Conservation (phyloP, 2,888 invertebrate genomes). For the Autographa gamma region DNA sequence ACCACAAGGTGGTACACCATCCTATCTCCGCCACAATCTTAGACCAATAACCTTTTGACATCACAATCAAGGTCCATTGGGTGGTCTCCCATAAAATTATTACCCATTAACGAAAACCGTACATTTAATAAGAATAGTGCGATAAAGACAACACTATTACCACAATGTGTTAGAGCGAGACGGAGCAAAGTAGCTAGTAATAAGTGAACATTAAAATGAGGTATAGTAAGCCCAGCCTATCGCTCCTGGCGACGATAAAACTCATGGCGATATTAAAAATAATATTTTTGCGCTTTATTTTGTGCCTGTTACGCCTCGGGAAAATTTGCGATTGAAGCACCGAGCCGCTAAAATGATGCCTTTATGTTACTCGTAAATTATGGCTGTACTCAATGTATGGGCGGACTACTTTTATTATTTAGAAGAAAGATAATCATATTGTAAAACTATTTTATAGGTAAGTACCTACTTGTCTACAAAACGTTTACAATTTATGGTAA, state of each 20-base stretch:
- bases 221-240: slow-evolving; percentile 61
- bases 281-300: slow-evolving; percentile 60
- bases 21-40: not conserved
- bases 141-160: slow-evolving; percentile 24
- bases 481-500: too few species aligned
- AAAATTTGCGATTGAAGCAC: slow-evolving; percentile 60
- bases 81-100: slow-evolving; percentile 19
- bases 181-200: slow-evolving; percentile 53
- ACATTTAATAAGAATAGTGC: slow-evolving; percentile 34
- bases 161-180: slow-evolving; percentile 19
- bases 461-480: not conserved
- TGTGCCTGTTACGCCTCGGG: slow-evolving; percentile 67
- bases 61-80: slow-evolving; percentile 1
- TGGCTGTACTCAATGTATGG: not conserved
- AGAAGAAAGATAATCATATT: not conserved
- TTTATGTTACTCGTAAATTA: slow-evolving; percentile 21
- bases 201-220: slow-evolving; percentile 63
- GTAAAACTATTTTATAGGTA: not conserved
- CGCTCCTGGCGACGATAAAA: slow-evolving; percentile 71
- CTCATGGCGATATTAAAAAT: slow-evolving; percentile 67
- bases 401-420: not conserved
- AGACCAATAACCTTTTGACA: slow-evolving; percentile 2
- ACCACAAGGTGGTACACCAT: not conserved
- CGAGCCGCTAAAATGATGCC: slow-evolving; percentile 49
- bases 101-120: slow-evolving; percentile 38